Percentiles rank a stretch among this genome's conserved stretches.
Conservation (phyloP, 2,888 invertebrate species). For the Apamea anceps region DNA sequence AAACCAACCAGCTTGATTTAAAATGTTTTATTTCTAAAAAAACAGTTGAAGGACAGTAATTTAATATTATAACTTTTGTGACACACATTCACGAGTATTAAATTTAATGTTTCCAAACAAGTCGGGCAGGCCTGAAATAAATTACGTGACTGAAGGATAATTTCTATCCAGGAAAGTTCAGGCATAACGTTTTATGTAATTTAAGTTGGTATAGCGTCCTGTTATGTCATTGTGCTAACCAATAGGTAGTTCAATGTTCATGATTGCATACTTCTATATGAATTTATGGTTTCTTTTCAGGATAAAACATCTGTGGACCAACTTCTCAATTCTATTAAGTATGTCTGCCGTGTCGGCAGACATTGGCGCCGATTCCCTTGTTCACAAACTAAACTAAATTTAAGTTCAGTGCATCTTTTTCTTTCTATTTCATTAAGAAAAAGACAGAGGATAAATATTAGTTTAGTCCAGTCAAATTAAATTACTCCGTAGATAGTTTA, state of each 20-base stretch:
- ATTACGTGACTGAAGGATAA: constrained; percentile 7
- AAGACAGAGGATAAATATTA: too few species aligned
- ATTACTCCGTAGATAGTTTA: too few species aligned
- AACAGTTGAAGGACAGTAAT: not conserved
- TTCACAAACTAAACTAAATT: too few species aligned
- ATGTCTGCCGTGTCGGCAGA: not conserved
- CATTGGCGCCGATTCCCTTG: too few species aligned
- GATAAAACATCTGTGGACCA: not conserved
- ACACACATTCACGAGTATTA: not conserved
- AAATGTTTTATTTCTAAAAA: not conserved
- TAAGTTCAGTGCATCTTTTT: too few species aligned
- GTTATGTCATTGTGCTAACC: not conserved
- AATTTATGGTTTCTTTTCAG: too few species aligned
- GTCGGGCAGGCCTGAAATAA: not conserved
- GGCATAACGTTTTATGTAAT: not conserved
- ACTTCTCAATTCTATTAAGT: not conserved
- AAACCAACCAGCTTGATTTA: too few species aligned
- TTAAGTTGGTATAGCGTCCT: not conserved
- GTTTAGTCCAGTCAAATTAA: too few species aligned
- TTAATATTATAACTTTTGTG: constrained; percentile 10
- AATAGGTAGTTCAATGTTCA: not conserved
- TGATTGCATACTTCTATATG: not conserved
- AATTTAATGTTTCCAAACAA: constrained; percentile 10
- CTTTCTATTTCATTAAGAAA: too few species aligned
- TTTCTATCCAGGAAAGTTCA: constrained; percentile 15